These are phyloP conservation scores for Capitella teleta DNA, from an alignment of 1,140 invertebrate genomes.

Conservation along the genomic window DNA sequence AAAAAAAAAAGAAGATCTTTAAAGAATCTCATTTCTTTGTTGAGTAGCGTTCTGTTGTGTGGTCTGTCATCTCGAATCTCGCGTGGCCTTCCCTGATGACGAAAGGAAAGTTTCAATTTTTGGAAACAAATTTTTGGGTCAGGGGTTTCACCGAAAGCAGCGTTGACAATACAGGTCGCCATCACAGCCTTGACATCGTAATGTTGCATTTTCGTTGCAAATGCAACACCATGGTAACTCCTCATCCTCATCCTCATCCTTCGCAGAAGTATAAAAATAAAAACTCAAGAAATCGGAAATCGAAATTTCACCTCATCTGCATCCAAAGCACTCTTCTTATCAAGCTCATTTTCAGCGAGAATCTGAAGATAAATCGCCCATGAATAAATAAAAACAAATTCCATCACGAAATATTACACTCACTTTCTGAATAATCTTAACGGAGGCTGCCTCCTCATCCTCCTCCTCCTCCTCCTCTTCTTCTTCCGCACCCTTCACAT, in stretches of 20 bases:
- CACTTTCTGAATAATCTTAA: slow-evolving; percentile 16
- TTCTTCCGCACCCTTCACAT: not conserved
- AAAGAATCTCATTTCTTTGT: no score
- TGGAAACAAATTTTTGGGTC: not conserved
- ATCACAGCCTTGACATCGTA: slow-evolving; percentile 57
- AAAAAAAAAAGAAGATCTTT: no score
- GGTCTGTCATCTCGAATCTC: slow-evolving; percentile 3
- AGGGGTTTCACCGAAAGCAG: slow-evolving; percentile 47
- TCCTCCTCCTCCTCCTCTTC: not conserved
- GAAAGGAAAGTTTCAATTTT: not conserved
- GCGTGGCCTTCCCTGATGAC: slow-evolving; percentile 7
- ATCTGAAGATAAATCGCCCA: no score
- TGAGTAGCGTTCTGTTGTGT: slow-evolving; percentile 5
- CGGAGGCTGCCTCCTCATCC: slow-evolving; percentile 18
- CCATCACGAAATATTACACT: no score
- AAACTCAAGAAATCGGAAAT: no score
- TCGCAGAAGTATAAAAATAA: no score
- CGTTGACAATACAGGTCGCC: slow-evolving; percentile 57
- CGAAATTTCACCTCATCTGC: no score
- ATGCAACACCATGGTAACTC: slow-evolving; percentile 61
- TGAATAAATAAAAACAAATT: no score
- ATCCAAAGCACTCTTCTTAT: no score
- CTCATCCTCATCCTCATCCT: not conserved
- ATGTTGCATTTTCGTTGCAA: slow-evolving; percentile 60
- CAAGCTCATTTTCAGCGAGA: no score